Percentiles rank a stretch among this genome's conserved stretches.
phyloP scores from a whole-genome alignment of 1,140 invertebrate species.

The honey bee (Apis mellifera) region Amel_HAv3.1 CM009931.2:17081501-17082000 shows the following conservation, averaged over 20 bases:
- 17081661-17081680: background rate
- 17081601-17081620: no score
- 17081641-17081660: background rate
- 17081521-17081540: background rate
- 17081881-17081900: background rate
- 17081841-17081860: slow-evolving; percentile 59
- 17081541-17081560: no score
- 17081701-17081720: no score
- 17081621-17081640: background rate
- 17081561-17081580: no score
- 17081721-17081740: slow-evolving; percentile 24
- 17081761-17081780: slow-evolving; percentile 12
- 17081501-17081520: background rate
- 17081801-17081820: slow-evolving; percentile 63
- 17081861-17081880: background rate
- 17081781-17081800: slow-evolving; percentile 26
- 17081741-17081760: no score
- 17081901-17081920: background rate
- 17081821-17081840: background rate
- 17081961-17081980: no score
- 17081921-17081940: background rate
- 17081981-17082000: background rate
- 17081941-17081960: background rate
- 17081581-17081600: no score
- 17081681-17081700: no score